A percentile compares a stretch with the other conserved stretches of the same genome.
Conservation (phyloP, 2,888 invertebrate genomes). For the Protonemura montana region DNA sequence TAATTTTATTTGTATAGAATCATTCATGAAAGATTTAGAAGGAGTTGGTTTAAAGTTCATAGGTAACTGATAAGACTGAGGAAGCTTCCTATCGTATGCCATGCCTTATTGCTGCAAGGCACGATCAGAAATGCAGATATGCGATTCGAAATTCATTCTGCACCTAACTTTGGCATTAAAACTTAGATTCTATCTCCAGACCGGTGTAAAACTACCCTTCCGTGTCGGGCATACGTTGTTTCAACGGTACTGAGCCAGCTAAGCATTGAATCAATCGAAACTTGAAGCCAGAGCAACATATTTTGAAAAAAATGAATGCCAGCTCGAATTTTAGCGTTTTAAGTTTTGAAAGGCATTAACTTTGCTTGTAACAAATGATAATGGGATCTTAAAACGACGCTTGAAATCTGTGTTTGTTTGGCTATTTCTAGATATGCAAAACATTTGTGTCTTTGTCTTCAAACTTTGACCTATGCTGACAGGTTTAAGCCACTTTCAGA, state of each 20-base stretch:
- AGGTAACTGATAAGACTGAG: not conserved
- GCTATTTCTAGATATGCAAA: not conserved
- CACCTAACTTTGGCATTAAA: not conserved
- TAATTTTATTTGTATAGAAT: not conserved
- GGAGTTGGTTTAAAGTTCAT: not conserved
- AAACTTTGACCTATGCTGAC: too few relatives aligned
- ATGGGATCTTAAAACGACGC: too few relatives aligned
- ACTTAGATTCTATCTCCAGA: not conserved
- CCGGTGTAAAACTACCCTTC: not conserved
- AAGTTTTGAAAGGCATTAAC: too few relatives aligned
- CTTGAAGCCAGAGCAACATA: too few relatives aligned
- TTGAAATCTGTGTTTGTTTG: too few relatives aligned
- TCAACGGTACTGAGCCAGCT: too few relatives aligned
- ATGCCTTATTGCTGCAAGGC: not conserved
- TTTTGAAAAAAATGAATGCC: too few relatives aligned
- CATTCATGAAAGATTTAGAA: not conserved
- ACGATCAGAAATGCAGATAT: not conserved
- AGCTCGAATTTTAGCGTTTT: too few relatives aligned
- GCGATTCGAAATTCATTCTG: not conserved
- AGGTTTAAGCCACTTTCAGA: too few relatives aligned
- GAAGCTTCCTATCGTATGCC: not conserved
- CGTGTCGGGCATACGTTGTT: too few relatives aligned
- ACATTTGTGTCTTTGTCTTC: not conserved
- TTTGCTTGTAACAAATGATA: too few relatives aligned
- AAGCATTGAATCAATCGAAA: too few relatives aligned